Conservation (phyloP, 2,888 invertebrate genomes). For the Nomada fucata region DNA sequence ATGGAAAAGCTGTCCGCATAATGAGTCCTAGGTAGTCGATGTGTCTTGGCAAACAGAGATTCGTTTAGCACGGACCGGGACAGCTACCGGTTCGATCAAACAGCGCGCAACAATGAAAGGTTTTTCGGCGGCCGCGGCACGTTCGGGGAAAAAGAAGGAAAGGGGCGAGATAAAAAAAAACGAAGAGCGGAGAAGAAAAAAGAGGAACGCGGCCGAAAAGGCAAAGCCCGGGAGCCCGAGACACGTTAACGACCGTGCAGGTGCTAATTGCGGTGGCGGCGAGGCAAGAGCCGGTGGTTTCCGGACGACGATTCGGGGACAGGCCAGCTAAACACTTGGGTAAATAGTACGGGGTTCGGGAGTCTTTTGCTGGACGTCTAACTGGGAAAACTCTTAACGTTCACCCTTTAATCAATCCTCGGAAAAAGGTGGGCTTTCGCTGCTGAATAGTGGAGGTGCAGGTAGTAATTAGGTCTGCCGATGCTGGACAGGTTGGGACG, state of each 20-base stretch:
- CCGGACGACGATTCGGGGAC: constrained; percentile 59
- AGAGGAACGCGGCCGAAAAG: constrained; percentile 63
- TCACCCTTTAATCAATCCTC: constrained; percentile 50
- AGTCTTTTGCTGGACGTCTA: constrained; percentile 22
- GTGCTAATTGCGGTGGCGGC: constrained; percentile 80
- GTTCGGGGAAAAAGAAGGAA: constrained; percentile 28
- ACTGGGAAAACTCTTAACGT: constrained; percentile 60
- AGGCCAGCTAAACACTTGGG: constrained; percentile 51
- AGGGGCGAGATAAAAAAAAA: background rate
- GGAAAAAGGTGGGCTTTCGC: background rate
- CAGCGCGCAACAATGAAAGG: constrained; percentile 62
- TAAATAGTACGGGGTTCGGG: constrained; percentile 32
- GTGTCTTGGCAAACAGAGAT: constrained; percentile 61
- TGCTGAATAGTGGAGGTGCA: background rate
- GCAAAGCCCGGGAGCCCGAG: constrained; percentile 70
- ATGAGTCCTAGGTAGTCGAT: constrained; percentile 4
- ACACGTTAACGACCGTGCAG: constrained; percentile 76
- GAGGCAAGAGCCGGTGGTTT: constrained; percentile 48
- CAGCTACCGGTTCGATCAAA: constrained; percentile 78
- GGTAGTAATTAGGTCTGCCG: background rate
- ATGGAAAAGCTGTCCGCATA: constrained; percentile 24
- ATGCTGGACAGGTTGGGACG: background rate
- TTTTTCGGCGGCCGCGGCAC: constrained; percentile 23
- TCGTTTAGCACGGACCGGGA: constrained; percentile 68
- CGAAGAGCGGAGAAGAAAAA: background rate